Base-by-base conservation (phyloP, 2,888 invertebrate genomes). In the Unio pictorum region DNA sequence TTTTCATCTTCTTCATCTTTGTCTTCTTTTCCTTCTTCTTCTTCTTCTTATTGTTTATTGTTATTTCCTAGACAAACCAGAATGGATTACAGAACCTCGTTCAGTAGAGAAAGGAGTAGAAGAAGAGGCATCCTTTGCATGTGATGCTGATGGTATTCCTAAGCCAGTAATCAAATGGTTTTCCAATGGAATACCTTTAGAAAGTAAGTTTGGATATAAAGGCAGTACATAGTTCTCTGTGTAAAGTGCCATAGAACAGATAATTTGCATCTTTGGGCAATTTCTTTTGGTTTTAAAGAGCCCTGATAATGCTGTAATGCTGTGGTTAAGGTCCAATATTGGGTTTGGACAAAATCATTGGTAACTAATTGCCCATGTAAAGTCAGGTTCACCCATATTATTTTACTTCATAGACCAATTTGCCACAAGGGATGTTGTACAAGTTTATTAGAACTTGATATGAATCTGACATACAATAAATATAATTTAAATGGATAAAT, bases 101-200 rank as follows among this genome's bases (percentile, higher is more conserved):
- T 55, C 61, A 57, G 94, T 95, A 87, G 93, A 95, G 81, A 93
- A 94, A 72, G 96, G 98, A 5, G 99, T 99, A 90, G 97, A 95
- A 72, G 98, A 97, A 90, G 94, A 94, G 0, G 95, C 95, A 0
- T 93, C 93, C 83, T 96, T 99, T 88, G 92, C 92, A 68, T 99
- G 99, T 90, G 93, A 94, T 82, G 98, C 98, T 0, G 93, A 93
- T 64, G 99, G 98, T 68, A 94, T 94, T 18, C 99, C 99, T 0
- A 93, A 94, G 78, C 99, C 99, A 0, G 71, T 61, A 83, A 95
- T 99, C 81, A 94, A 95, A 81, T 99, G 99, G 99, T 96, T 96
- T 78, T 95, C 97, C 91, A 99, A 99, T 91, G 98, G 99, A 67
- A 93, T 93, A 89, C 97, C 96, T 6, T 78, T 91, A 23, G 87